Evolutionary conservation across 2,888 invertebrate species (phyloP).

Genomic region (Phorcus lineatus): DNA sequence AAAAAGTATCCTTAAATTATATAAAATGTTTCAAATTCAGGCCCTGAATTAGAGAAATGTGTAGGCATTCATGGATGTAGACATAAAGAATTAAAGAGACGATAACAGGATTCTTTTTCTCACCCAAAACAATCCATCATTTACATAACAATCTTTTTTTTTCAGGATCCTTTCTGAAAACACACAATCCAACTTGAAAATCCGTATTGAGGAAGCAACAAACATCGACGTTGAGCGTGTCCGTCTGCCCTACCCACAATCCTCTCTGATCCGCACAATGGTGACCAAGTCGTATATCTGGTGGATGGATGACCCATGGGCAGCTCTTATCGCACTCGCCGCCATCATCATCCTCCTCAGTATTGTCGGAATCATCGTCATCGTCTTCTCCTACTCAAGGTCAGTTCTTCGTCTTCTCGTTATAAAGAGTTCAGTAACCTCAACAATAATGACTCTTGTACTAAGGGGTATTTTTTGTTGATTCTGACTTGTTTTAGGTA

Average conservation of each 20-base stretch:
- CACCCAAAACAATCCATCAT: too few species aligned
- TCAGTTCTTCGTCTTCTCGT: conserved; percentile 69
- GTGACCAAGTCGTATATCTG: conserved; percentile 67
- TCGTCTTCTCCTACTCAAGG: conserved; percentile 95
- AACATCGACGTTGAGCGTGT: conserved; percentile 42
- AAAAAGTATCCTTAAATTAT: too few species aligned
- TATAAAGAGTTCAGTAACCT: too few species aligned
- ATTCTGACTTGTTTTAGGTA: too few species aligned
- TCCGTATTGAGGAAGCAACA: not conserved
- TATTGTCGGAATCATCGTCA: conserved; percentile 91
- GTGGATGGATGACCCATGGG: conserved; percentile 83
- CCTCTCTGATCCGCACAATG: conserved; percentile 15
- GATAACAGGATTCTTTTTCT: too few species aligned
- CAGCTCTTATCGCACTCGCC: conserved; percentile 90
- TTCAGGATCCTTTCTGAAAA: conserved; percentile 31
- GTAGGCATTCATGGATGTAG: too few species aligned
- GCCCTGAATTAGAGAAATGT: too few species aligned
- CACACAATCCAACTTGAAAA: conserved; percentile 10
- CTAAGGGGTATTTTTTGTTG: too few species aligned
- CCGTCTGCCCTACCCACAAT: conserved; percentile 53
- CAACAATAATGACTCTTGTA: too few species aligned
- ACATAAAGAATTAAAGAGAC: too few species aligned
- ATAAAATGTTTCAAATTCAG: too few species aligned
- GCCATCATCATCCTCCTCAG: conserved; percentile 92
- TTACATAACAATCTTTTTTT: not conserved